Base-by-base conservation (phyloP, 2,888 invertebrate species). In the Petrolisthes cinctipes region DNA sequence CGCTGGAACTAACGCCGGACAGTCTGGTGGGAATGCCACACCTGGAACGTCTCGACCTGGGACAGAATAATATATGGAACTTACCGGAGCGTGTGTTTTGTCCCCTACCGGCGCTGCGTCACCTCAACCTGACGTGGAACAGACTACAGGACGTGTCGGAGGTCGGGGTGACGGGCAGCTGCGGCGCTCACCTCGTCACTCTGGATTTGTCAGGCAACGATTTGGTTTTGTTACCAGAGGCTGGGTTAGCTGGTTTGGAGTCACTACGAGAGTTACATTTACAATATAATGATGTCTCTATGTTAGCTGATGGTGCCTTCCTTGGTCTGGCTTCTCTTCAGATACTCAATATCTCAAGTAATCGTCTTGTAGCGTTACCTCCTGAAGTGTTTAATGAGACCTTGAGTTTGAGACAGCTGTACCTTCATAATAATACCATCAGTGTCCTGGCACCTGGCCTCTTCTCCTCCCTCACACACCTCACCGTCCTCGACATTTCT, bases 341-440 rank as follows among this genome's bases (percentile, higher is more conserved):
- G 91, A 95, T 96, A 82, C 93, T 98, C 83, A 97, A 98, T 94
- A 94, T 97, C 92, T 97, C 97, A 91, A 96, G 96, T 93, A 98
- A 98, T 93, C 95, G 95, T 91, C 93, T 98, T 91, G 95, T 95
- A 91, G 95, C 95, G 23, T 93, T 98, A 92, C 97, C 98, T 0
- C 95, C 96, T 91, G 96, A 96, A 79, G 93, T 97, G 87, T 97
- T 98, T 97, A 89, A 89, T 88, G 91, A 92, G 85, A 91, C 92
- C 11, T 90, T 91, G 20, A 91, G 92, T 73, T 90, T 98, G 92
- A 96, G 96, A 93, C 97, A 97, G 93, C 95, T 98, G 92, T 96
- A 97, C 93, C 94, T 97, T 92, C 97, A 97, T 93, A 97, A 97
- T 93, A 98, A 98, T 94, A 97, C 97, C 51, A 96, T 98, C 92